These are phyloP conservation scores for Leucophenga maculata DNA, from an alignment of 2,888 invertebrate species.

Conservation along the genomic window DNA sequence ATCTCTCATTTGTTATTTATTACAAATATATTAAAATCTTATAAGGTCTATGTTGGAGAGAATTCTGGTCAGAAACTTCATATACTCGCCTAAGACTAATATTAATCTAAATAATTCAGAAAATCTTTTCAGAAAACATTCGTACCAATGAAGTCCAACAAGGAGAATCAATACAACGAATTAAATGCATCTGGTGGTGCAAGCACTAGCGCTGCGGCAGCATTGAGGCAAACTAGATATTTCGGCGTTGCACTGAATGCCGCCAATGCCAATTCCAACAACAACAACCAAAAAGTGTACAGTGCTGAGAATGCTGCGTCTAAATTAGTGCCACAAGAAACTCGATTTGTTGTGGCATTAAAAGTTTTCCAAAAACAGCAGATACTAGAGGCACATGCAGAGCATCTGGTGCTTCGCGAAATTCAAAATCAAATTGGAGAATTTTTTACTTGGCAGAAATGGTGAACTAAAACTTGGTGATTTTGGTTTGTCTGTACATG, in stretches of 20 bases:
- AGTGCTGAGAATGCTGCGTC: not conserved
- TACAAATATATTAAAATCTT: too few relatives aligned
- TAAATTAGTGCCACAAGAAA: conserved; percentile 71
- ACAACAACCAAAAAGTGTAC: not conserved
- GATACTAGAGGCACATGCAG: conserved; percentile 87
- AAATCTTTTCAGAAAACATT: too few relatives aligned
- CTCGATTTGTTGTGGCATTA: conserved; percentile 86
- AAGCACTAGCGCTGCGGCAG: conserved; percentile 28
- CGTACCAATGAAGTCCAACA: too few relatives aligned
- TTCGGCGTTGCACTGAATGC: not conserved
- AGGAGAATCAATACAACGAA: too few relatives aligned
- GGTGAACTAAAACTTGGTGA: conserved; percentile 96
- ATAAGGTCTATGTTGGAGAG: too few relatives aligned
- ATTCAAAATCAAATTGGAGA: conserved; percentile 99
- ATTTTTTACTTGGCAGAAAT: conserved; percentile 86
- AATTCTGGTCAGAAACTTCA: too few relatives aligned
- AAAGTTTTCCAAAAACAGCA: conserved; percentile 94
- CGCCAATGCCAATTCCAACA: not conserved
- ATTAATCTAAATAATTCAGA: too few relatives aligned
- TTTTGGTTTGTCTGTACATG: conserved; percentile 98
- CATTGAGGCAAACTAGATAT: not conserved
- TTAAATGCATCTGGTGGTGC: too few relatives aligned
- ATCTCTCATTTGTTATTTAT: too few relatives aligned
- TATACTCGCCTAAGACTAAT: too few relatives aligned
- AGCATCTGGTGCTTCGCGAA: conserved; percentile 95